These are phyloP conservation scores for Acleris literana DNA, from an alignment of 2,888 invertebrate species.

Conservation along the genomic window DNA sequence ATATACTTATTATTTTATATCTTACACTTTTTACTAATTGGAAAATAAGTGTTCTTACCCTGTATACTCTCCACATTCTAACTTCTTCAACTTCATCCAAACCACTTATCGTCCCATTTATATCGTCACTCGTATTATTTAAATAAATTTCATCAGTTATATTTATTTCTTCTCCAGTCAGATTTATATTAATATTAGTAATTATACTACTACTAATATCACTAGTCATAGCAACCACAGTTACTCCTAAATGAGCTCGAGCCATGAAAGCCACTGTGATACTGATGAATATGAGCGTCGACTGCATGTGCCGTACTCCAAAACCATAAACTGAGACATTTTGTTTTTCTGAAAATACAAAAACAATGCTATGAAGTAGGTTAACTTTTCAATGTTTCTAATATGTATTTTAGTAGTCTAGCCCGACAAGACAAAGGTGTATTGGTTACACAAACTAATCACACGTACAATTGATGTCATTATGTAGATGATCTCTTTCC, in stretches of 20 bases:
- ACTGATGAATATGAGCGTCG: conserved; percentile 48
- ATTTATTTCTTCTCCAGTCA: background rate
- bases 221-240: conserved; percentile 61
- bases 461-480: too few relatives aligned
- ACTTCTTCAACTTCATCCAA: conserved; percentile 7
- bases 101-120: background rate
- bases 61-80: conserved; percentile 41
- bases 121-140: background rate
- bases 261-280: conserved; percentile 48
- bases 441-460: too few relatives aligned
- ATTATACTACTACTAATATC: background rate
- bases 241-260: conserved; percentile 60
- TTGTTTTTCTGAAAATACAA: conserved; percentile 43
- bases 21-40: background rate
- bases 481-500: too few relatives aligned
- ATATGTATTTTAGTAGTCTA: too few relatives aligned
- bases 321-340: conserved; percentile 48
- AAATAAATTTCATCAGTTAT: background rate
- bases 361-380: background rate
- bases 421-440: too few relatives aligned
- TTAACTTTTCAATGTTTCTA: background rate
- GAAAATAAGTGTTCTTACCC: conserved; percentile 36
- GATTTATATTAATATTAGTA: background rate
- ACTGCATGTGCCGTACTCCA: conserved; percentile 60
- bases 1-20: background rate